phyloP scores from a whole-genome alignment of 2,113 vertebrate genomes.

The Rutilus rutilus region DNA sequence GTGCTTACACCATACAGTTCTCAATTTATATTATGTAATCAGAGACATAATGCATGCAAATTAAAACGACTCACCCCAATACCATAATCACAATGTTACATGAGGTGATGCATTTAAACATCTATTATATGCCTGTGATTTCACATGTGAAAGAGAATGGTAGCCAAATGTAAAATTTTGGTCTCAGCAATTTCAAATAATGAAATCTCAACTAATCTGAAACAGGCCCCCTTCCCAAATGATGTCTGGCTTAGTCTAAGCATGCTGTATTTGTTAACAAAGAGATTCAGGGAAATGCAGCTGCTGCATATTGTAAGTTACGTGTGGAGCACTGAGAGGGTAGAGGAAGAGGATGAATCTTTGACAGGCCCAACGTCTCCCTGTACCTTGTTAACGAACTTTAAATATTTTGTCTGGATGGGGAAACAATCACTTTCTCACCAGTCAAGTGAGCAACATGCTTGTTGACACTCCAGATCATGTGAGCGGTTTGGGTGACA shows the following conservation, averaged over 20 bases:
- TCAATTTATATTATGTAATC: too few relatives aligned
- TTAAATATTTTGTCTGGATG: conserved; percentile 78
- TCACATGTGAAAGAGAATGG: not conserved
- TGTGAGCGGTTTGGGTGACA: conserved; percentile 46
- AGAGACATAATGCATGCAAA: too few relatives aligned
- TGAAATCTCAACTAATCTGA: not conserved
- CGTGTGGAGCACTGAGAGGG: conserved; percentile 61
- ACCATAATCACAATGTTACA: too few relatives aligned
- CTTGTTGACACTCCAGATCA: conserved; percentile 50
- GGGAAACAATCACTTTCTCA: conserved; percentile 73
- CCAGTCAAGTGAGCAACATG: conserved; percentile 49
- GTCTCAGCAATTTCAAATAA: conserved; percentile 19
- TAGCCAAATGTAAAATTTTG: not conserved
- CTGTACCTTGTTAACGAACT: conserved; percentile 65
- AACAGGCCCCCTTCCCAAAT: conserved; percentile 10
- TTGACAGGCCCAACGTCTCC: conserved; percentile 43
- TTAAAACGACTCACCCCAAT: too few relatives aligned
- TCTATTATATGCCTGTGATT: not conserved
- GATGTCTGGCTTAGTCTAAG: conserved; percentile 24
- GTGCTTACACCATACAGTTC: too few relatives aligned
- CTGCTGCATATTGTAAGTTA: conserved; percentile 67
- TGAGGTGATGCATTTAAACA: not conserved
- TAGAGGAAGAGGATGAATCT: conserved; percentile 41
- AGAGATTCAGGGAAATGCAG: conserved; percentile 59
- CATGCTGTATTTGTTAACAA: conserved; percentile 62